A percentile compares a stretch with the other conserved stretches of the same genome.
Evolutionary conservation across 2,797 vertebrate species (phyloP).

Genomic region (Ataeniobius toweri): DNA sequence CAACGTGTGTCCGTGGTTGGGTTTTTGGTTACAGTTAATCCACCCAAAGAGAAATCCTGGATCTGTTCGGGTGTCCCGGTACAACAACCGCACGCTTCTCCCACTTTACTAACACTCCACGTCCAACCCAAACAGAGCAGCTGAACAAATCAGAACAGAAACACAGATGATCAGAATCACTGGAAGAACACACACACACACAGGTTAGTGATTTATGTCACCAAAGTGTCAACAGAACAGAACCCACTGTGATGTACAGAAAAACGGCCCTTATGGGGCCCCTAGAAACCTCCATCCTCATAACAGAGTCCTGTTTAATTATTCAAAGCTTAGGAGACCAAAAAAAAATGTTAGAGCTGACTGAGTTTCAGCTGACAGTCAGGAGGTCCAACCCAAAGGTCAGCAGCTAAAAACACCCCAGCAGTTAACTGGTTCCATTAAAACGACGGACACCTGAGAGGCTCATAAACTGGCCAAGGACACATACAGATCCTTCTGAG

Average conservation of each 20-base stretch:
- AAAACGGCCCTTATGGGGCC: slow-evolving; percentile 25
- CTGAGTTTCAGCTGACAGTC: not conserved
- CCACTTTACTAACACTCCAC: no score
- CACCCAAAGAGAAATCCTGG: no score
- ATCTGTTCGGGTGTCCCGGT: no score
- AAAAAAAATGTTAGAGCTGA: no score
- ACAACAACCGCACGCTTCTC: no score
- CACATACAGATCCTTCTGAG: not conserved
- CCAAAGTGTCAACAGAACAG: not conserved
- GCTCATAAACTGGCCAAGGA: not conserved
- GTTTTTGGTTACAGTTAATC: no score
- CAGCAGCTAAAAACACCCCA: not conserved
- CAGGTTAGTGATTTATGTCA: not conserved
- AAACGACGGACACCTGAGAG: not conserved
- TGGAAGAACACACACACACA: not conserved
- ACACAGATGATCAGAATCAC: not conserved
- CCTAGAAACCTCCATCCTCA: not conserved
- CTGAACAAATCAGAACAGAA: not conserved
- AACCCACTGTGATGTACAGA: not conserved
- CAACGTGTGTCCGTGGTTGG: no score
- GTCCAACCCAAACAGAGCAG: no score
- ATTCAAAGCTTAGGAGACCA: not conserved
- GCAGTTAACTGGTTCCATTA: not conserved
- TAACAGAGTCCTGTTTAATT: not conserved
- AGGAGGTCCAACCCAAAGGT: not conserved